phyloP scores from a whole-genome alignment of 2,888 invertebrate genomes.

The Hipparchia sbordonii region DNA sequence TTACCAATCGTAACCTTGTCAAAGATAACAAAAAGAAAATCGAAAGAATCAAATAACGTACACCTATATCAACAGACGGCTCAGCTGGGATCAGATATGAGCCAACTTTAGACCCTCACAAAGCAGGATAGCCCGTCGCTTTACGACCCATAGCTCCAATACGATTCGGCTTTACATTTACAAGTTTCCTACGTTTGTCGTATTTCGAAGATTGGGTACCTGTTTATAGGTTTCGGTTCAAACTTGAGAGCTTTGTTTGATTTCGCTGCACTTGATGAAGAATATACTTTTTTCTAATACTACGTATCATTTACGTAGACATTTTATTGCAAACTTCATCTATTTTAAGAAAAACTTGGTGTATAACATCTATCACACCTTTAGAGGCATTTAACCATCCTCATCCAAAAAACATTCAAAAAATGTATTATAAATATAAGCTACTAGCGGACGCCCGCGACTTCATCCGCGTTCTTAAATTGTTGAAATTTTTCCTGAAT shows the following conservation, averaged over 20 bases:
- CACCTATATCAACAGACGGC: neutral
- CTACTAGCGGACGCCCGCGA: too few species aligned
- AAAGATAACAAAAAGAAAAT: slow-evolving; percentile 2
- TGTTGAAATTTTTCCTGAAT: too few species aligned
- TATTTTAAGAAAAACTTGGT: too few species aligned
- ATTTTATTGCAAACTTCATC: too few species aligned
- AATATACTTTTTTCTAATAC: neutral
- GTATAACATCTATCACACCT: too few species aligned
- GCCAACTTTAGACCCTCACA: slow-evolving; percentile 32
- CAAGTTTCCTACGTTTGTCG: slow-evolving; percentile 7
- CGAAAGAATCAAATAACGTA: slow-evolving; percentile 1
- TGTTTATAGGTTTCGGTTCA: slow-evolving; percentile 8
- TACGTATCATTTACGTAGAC: too few species aligned
- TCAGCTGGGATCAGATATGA: slow-evolving; percentile 27
- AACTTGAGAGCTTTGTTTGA: neutral
- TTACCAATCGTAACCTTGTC: neutral
- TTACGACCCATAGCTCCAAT: slow-evolving; percentile 31
- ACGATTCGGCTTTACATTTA: slow-evolving; percentile 13
- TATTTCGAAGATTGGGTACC: slow-evolving; percentile 7
- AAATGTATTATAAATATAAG: too few species aligned
- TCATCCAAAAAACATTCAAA: too few species aligned
- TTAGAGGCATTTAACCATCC: too few species aligned
- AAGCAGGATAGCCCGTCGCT: slow-evolving; percentile 35
- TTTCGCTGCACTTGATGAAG: neutral
- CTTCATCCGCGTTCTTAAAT: too few species aligned